These are phyloP conservation scores for Melinaea menophilus DNA, from an alignment of 2,888 invertebrate species.

Conservation along the genomic window DNA sequence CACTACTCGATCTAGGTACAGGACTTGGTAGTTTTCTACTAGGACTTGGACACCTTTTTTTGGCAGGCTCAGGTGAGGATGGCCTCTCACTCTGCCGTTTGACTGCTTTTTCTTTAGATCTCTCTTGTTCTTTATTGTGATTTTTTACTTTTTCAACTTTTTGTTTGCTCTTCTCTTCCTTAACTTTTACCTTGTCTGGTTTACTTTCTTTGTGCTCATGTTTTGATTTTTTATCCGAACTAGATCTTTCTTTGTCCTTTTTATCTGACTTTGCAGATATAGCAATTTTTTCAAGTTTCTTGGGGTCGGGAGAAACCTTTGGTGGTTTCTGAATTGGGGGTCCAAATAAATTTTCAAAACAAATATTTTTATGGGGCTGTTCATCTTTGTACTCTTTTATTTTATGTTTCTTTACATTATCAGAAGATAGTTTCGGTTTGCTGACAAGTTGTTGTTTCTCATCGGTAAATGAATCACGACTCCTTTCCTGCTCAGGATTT, in stretches of 20 bases:
- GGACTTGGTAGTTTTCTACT: conserved; percentile 58
- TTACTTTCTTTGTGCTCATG: conserved; percentile 71
- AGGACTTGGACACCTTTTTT: conserved; percentile 63
- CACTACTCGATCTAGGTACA: conserved; percentile 60
- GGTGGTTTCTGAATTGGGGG: conserved; percentile 87
- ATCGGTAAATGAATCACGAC: conserved; percentile 76
- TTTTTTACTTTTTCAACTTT: conserved; percentile 71
- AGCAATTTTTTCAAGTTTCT: conserved; percentile 67
- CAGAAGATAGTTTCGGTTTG: conserved; percentile 83
- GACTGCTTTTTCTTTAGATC: conserved; percentile 74
- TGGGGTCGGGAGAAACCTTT: conserved; percentile 82
- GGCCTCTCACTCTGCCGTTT: conserved; percentile 68
- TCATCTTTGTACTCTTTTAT: conserved; percentile 77
- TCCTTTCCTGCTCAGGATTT: conserved; percentile 75
- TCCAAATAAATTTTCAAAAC: conserved; percentile 90
- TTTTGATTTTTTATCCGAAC: conserved; percentile 69
- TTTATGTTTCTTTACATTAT: conserved; percentile 79
- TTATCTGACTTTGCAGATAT: conserved; percentile 70
- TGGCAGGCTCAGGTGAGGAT: conserved; percentile 60
- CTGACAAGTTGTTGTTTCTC: conserved; percentile 81
- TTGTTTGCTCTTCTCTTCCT: conserved; percentile 70
- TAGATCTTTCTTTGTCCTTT: conserved; percentile 75
- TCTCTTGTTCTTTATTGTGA: conserved; percentile 78
- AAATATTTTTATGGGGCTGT: conserved; percentile 76
- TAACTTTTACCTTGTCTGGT: conserved; percentile 65